A percentile compares a stretch with the other conserved stretches of the same genome.
Conservation (phyloP, 1,140 invertebrate genomes). For the Drosophila burlai region DNA sequence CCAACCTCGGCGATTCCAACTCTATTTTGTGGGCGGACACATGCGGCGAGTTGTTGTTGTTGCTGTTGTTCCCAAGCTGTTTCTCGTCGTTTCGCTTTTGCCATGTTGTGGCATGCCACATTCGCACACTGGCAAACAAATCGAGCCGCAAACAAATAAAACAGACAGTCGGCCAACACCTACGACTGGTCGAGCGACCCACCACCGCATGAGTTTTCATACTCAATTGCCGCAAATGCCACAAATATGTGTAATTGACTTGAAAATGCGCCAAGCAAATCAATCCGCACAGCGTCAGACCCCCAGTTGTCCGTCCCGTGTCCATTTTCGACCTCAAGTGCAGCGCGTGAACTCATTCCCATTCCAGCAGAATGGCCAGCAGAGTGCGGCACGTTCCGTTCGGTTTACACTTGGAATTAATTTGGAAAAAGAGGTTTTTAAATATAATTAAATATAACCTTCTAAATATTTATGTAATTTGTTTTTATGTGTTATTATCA, state of each 20-base stretch:
- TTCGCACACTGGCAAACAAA: constrained; percentile 41
- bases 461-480: neutral
- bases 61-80: neutral
- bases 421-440: neutral
- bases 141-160: constrained; percentile 50
- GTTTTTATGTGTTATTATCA: too few relatives aligned
- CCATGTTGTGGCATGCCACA: constrained; percentile 73
- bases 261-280: constrained; percentile 80
- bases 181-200: constrained; percentile 63
- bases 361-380: constrained; percentile 59
- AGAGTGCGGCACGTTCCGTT: constrained; percentile 33
- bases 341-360: constrained; percentile 80
- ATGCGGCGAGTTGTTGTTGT: constrained; percentile 43
- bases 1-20: constrained; percentile 40
- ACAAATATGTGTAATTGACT: constrained; percentile 83
- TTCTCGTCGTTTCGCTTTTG: constrained; percentile 9
- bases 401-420: neutral
- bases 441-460: neutral
- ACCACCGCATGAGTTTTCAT: constrained; percentile 76
- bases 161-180: constrained; percentile 72
- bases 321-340: constrained; percentile 73
- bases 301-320: constrained; percentile 10
- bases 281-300: constrained; percentile 60
- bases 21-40: constrained; percentile 67
- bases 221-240: constrained; percentile 80